Evolutionary conservation across 2,113 vertebrate genomes (phyloP), one percentile per base, ranked within the genome.

Genomic region (Gambusia holbrooki): DNA sequence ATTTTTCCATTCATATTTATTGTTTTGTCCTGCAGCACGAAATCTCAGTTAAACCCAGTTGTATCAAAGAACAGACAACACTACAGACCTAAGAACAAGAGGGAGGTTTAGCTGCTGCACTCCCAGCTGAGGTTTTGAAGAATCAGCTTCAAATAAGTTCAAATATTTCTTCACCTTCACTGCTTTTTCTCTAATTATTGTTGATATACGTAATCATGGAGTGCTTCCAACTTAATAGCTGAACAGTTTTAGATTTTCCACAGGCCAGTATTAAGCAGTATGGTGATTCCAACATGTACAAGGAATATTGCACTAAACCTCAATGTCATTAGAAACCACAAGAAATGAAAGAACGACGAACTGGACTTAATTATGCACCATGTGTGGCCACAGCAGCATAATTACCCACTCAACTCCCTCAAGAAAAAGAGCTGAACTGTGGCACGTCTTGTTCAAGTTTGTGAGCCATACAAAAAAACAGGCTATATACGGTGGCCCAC

Each of bases 381-480:
- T 15, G 22, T 73, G 54, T 33, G 67, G 63, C 62, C 68, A 35
- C 69, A 75, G 66, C 63, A 63, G 15, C 15, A 45, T 61, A 71
- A 73, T 66, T 17, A 63, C 51, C 35, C 17, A 25, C 58, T 65
- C 28, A 61, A 29, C 42, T 68, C 51, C 77, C 65, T 80, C 68
- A 71, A 37, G 35, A 51, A 72, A 25, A 13, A 69, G 22, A 33
- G 1, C 54, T 42, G 3, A 69, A 82, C 28, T 66, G 68, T 77
- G 35, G 54, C 33, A 69, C 54, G 5, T 74, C 25, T 37, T 61
- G 32, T 79, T 78, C 45, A 62, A 30, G 27, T 66, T 64, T 68
- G 68, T 60, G 69, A 78, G 15, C 19, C 14, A 9, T 73, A 42
- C 14, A 73, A 63, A 80, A 61, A 73, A 71, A 64, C 27, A 45